Base-by-base conservation (phyloP, 2,888 invertebrate genomes). In the Tiliacea citrago region DNA sequence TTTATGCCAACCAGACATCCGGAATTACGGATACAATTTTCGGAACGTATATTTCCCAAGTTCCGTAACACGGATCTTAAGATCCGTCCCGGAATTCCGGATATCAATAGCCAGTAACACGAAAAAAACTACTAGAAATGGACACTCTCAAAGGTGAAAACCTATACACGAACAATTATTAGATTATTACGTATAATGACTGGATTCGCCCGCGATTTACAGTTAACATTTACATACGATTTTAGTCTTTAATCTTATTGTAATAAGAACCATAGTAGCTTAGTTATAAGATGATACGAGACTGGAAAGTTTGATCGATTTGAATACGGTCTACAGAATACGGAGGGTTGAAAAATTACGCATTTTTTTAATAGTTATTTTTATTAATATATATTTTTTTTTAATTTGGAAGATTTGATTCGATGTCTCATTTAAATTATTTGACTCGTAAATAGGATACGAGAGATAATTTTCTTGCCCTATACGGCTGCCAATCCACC, bases 131-230 rank as follows among this genome's bases (percentile, higher is more conserved):
- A 88, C 86, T 51, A 86, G 78, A 77, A 84, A 83, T 86, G 88
- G 88, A 86, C 88, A 86, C 81, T 86, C 74, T 86, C 66, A 86
- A 88, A 81, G 72, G 79, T 86, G 86, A 86, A 79, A 73, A 81
- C 61, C 88, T 86, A 86, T 82, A 88, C 82, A 88, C 81, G 79
- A 84, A 88, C 77, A 82, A 81, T 82, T 62, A 85, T 81, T 65
- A 84, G 62, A 81, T 69, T 81, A 84, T 87, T 87, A 87, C 87
- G 88, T 86, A 86, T 88, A 86, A 88, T 88, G 87, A 88, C 88
- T 82, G 82, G 77, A 82, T 85, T 85, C 83, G 82, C 82, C 79
- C 81, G 77, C 75, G 63, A 79, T 77, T 82, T 74, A 86, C 83
- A 82, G 66, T 77, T 69, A 81, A 88, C 78, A 82, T 87, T 85